A percentile compares a stretch with the other conserved stretches of the same genome.
phyloP scores from a whole-genome alignment of 1,140 invertebrate genomes.

The Musca vetustissima region DNA sequence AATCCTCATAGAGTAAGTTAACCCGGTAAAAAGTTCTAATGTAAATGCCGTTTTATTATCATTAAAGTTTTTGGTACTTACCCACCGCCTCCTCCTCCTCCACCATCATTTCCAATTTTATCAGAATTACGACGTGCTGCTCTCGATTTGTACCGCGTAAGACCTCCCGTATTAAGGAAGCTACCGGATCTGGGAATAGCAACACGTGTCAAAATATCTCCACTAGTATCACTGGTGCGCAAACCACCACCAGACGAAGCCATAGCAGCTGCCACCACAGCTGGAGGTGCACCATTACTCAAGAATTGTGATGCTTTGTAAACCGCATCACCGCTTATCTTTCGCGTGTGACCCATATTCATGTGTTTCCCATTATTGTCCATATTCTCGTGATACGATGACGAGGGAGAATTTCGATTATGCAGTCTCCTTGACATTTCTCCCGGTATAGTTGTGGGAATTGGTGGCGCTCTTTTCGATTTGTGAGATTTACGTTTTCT shows the following conservation, averaged over 20 bases:
- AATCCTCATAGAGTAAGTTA: no score
- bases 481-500: slow-evolving; percentile 52
- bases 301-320: slow-evolving; percentile 22
- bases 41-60: no score
- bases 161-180: slow-evolving; percentile 75
- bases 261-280: slow-evolving; percentile 26
- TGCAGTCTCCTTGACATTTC: neutral
- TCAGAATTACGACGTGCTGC: slow-evolving; percentile 49
- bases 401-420: neutral
- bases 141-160: slow-evolving; percentile 67
- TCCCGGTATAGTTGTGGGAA: slow-evolving; percentile 35
- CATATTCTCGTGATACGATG: neutral
- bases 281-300: neutral
- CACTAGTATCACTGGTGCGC: slow-evolving; percentile 57
- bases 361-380: slow-evolving; percentile 3
- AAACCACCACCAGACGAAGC: slow-evolving; percentile 33
- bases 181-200: slow-evolving; percentile 80
- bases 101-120: slow-evolving; percentile 37
- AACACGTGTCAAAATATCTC: slow-evolving; percentile 80
- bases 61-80: slow-evolving; percentile 39
- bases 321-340: neutral
- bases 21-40: no score
- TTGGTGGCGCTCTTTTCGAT: slow-evolving; percentile 49
- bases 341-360: neutral
- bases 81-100: slow-evolving; percentile 42